Evolutionary conservation across 2,113 vertebrate species (phyloP).

Genomic region (Pterocles gutturalis): DNA sequence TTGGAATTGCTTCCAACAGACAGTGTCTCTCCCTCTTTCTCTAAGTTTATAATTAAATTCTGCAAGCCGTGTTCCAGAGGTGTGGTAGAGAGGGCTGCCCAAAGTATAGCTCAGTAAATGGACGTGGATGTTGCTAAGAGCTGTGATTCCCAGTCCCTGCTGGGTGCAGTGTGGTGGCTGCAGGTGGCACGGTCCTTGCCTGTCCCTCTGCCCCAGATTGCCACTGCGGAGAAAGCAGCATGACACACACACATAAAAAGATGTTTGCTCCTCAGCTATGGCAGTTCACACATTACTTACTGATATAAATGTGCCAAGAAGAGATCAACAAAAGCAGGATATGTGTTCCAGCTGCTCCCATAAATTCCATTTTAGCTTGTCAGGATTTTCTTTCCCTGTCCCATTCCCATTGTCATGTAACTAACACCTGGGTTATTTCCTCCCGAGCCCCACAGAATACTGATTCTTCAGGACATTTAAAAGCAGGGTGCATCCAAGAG

Average conservation of each 20-base stretch:
- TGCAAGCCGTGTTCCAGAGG: background rate
- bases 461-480: background rate
- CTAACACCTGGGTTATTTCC: background rate
- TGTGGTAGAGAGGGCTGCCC: background rate
- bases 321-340: background rate
- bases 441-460: background rate
- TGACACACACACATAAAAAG: background rate
- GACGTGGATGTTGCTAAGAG: background rate
- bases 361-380: background rate
- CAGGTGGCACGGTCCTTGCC: background rate
- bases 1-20: background rate
- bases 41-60: background rate
- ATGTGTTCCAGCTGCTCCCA: background rate
- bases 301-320: background rate
- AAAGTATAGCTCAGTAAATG: background rate
- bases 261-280: background rate
- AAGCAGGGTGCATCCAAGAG: background rate
- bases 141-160: background rate
- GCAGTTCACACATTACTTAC: background rate
- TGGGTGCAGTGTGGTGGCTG: background rate
- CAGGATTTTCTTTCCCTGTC: background rate
- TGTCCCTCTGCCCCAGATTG: background rate
- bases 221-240: fast-evolving
- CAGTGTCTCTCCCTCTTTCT: background rate
- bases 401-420: background rate